Evolutionary conservation across 2,113 vertebrate species (phyloP), one percentile per base, ranked within the genome.

Genomic region (Myrmecophaga tridactyla): DNA sequence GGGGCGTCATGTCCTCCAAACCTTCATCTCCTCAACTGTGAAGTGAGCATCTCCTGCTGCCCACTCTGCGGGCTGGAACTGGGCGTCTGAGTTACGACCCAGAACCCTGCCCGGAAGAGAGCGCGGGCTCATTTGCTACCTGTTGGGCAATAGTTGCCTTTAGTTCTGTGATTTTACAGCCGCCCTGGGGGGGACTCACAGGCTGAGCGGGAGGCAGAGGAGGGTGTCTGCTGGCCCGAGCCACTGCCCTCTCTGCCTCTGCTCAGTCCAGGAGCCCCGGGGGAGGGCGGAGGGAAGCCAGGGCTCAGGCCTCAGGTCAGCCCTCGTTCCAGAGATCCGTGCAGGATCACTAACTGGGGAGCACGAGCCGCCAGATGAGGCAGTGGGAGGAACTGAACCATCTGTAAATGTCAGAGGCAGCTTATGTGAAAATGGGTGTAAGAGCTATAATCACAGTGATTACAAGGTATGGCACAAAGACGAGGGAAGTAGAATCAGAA

Each of bases 401-500:
- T 84, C 83, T 63, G 70, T 34, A 60, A 87, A 94, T 6, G 84
- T 84, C 34, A n/a, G 75, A 46, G 58, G 72, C 53, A 0, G 86
- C 43, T 72, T 39, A 29, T 39, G 17, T 23, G 89, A 69, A 65
- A 86, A 81, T 43, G 14, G 27, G 78, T 36, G 27, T 65, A 15
- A 89, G 90, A 80, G 92, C 96, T 96, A 20, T 90, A 76, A 95
- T 95, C 76, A 85, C 25, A 83, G 15, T 93, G 94, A 94, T 96
- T 89, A 89, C 92, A 94, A 86, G 92, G 95, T 60, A 15, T 1
- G 72, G 18, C 73, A 3, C 4, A 82, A 65, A 72, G 92, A 95
- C 89, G 78, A 62, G 87, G 69, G 95, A 25, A 76, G 76, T 6
- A 2, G 91, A 91, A 84, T 81, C 96, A 87, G 96, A 36, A 81